Evolutionary conservation across 2,888 invertebrate species (phyloP).

Genomic region (Pollenia angustigena): DNA sequence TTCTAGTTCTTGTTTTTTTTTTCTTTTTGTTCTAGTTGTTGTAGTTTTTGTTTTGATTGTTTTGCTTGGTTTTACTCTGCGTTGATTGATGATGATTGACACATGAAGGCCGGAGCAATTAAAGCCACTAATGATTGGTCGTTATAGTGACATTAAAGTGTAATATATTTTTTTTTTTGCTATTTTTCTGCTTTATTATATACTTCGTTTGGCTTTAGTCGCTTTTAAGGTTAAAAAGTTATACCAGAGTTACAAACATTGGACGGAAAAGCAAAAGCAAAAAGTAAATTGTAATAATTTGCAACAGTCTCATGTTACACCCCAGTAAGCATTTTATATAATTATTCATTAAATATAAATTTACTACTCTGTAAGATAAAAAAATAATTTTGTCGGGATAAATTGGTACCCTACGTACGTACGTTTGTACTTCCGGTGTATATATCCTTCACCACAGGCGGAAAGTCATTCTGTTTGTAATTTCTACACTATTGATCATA

Average conservation of each 20-base stretch:
- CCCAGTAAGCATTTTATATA: neutral
- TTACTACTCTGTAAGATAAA: too few species aligned
- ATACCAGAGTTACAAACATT: slow-evolving; percentile 33
- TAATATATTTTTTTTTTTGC: slow-evolving; percentile 37
- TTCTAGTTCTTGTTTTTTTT: slow-evolving; percentile 43
- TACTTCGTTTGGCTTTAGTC: slow-evolving; percentile 27
- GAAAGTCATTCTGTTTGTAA: too few species aligned
- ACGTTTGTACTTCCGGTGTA: too few species aligned
- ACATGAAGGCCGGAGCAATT: slow-evolving; percentile 73
- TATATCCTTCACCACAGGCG: too few species aligned
- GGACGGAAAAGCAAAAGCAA: neutral
- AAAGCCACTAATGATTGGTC: slow-evolving; percentile 74
- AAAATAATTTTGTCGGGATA: too few species aligned
- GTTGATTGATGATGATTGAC: slow-evolving; percentile 74
- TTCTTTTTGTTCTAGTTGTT: slow-evolving; percentile 3
- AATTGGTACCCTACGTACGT: too few species aligned
- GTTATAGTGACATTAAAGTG: slow-evolving; percentile 73
- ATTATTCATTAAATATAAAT: too few species aligned
- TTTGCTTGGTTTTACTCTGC: slow-evolving; percentile 58
- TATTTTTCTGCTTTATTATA: slow-evolving; percentile 8
- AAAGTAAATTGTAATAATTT: slow-evolving; percentile 26
- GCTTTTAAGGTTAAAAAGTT: slow-evolving; percentile 54
- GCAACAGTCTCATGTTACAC: slow-evolving; percentile 34
- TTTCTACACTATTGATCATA: too few species aligned
- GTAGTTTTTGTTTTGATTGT: slow-evolving; percentile 62